phyloP scores from a whole-genome alignment of 2,888 invertebrate species.

The Hydrotaea diabolus region DNA sequence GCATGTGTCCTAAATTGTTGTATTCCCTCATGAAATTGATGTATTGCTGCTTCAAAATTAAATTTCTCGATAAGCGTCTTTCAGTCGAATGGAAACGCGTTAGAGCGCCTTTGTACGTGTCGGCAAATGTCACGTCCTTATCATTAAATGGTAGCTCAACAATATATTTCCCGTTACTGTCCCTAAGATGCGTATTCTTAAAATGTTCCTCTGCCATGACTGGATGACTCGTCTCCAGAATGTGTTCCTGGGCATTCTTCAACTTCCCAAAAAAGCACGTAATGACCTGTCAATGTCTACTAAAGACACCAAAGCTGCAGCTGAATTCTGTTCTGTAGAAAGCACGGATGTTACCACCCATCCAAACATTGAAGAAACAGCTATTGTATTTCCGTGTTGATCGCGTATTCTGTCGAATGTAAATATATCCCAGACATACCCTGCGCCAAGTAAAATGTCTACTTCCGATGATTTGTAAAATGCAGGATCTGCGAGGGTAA shows the following conservation, averaged over 20 bases:
- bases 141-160: conserved; percentile 31
- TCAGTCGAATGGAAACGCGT: conserved; percentile 33
- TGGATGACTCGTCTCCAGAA: too few relatives aligned
- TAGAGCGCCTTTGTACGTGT: conserved; percentile 24
- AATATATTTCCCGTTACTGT: conserved; percentile 6
- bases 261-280: too few relatives aligned
- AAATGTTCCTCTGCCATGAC: too few relatives aligned
- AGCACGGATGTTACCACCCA: too few relatives aligned
- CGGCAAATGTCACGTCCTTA: not conserved
- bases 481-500: conserved; percentile 12
- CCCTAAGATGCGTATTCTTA: conserved; percentile 23
- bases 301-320: too few relatives aligned
- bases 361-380: too few relatives aligned
- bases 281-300: too few relatives aligned
- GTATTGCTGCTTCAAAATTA: conserved; percentile 5
- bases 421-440: conserved; percentile 11
- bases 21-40: conserved; percentile 43
- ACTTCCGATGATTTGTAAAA: not conserved
- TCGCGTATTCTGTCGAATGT: too few relatives aligned
- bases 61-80: conserved; percentile 20
- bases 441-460: conserved; percentile 27
- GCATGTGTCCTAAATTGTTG: not conserved
- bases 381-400: too few relatives aligned
- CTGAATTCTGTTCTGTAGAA: too few relatives aligned
- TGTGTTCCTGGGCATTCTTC: too few relatives aligned